Base-by-base conservation (phyloP, 2,888 invertebrate species). In the Drosophila bunnanda region DNA sequence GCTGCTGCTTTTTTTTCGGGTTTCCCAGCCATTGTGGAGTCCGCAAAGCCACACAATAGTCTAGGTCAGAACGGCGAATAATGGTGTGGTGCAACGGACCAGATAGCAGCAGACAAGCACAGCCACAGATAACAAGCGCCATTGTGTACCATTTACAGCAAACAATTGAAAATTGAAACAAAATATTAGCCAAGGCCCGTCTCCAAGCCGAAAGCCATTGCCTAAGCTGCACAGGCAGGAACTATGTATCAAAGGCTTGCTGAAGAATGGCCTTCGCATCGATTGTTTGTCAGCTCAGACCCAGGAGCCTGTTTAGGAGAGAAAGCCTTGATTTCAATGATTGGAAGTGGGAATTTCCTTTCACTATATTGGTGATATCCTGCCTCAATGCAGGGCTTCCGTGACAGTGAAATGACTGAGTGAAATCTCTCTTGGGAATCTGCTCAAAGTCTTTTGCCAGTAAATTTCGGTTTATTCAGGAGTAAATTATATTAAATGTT, bases 91-190 rank as follows among this genome's bases (percentile, higher is more conserved):
- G 72, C 55, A 54, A 28, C 56, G 52, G 61, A 44, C 30, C 30
- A 67, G 72, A 75, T 65, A 82, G 65, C 65, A 53, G 44, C 41
- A 39, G 53, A 56, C 46, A 41, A 50, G 62, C 57, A 39, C 56
- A 81, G 70, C 48, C 36, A 38, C 43, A 46, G 72, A 69, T 69
- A 75, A 60, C 71, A 75, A 55, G 53, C 52, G 55, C 32, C 67
- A 73, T 76, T 78, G 78, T 75, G 50, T 20, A 65, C 57, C 76
- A 65, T 65, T 83, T 72, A 46, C 17, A 32, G 66, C 58, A 62
- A 78, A 69, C 79, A 83, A 83, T 86, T 80, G 62, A 52, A 50
- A 74, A 80, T 74, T 70, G 69, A 74, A 78, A 76, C 79, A 70
- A 70, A 80, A 80, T 83, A 76, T 72, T 65, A 25, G 58, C 64